Base-by-base conservation (phyloP, 2,113 vertebrate genomes). In the Erythrocercus mccallii region DNA sequence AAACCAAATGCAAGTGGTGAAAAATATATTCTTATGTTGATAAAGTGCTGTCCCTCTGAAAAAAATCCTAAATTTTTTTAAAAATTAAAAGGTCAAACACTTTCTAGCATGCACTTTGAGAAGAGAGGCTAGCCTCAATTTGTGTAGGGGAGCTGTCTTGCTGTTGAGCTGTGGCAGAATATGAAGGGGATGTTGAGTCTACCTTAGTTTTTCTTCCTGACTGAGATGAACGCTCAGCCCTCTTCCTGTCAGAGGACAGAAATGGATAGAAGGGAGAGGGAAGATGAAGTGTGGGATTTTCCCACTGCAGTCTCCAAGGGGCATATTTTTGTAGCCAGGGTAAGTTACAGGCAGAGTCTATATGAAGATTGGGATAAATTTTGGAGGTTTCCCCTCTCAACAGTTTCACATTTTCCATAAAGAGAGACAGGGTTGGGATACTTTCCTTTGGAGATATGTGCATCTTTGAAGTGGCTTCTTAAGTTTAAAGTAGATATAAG, bases 341-440 rank as follows among this genome's bases (percentile, higher is more conserved):
- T 61, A 90, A 76, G 50, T 68, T 81, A 87, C n/a, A 90, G 86
- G 83, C 37, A 80, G 53, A 88, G 54, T 92, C 48, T 69, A 3
- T 96, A 64, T 89, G 84, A 89, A 82, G 33, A 65, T 5, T 1
- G 15, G n/a, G 78, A 89, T 73, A 77, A 10, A 76, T 92, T 92
- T 76, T 88, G 93, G 77, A 92, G 88, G 58, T 69, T 95, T 86
- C 38, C 9, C 48, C 7, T 37, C 47, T 48, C 42, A 81, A 15
- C 27, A 70, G 21, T 90, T 90, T 81, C 71, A 85, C 66, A 69
- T 87, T 96, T 96, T 97, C 87, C 50, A 76, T 58, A 23, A 14
- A 74, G 40, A 80, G 30, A 38, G 28, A 53, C 0, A 0, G 27
- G 4, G 27, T 42, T 84, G 65, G 47, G 33, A 50, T 83, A 33